Base-by-base conservation (phyloP, 2,113 vertebrate genomes). In the Ahaetulla prasina region DNA sequence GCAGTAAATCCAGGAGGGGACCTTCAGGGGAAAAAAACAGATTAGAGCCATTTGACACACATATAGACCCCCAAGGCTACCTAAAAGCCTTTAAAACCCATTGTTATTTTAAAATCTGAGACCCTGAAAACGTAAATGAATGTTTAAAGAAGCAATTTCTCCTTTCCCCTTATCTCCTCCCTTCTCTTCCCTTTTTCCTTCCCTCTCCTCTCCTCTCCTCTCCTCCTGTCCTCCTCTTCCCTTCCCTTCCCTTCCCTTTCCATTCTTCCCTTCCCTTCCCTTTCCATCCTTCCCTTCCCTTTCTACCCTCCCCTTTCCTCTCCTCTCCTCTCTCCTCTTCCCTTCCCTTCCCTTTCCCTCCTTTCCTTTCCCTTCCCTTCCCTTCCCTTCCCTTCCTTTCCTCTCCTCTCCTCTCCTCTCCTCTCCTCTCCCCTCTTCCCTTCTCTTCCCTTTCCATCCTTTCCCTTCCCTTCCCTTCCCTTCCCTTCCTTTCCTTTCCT, bases 331-430 rank as follows among this genome's bases (percentile, higher is more conserved):
- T 49, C 49, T 60, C 12, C 27, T 20, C 2, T 27, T 63, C 9
- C 57, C 57, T 11, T 8, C 22, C 22, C 23, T 2, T 10, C 25
- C 54, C 23, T 7, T 22, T 1, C 53, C 7, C 0, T 20, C 53
- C 18, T 54, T 0, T 16, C 1, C 18, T 53, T 0, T 1, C 18
- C 18, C 1, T 4, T 18, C 53, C 5, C 2, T 8, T 2, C 14
- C 55, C 25, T 23, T 8, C 22, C 23, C 23, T 9, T 25, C 8
- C 57, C 25, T 1, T 60, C 4, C 10, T 8, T 60, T 35, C 3
- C 2, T 8, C 54, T 8, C 8, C 2, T 55, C 2, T 8, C 39
- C 3, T 45, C 1, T 8, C 74, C 7, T 25, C 8, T 25, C 22
- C 2, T 23, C 22, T 2, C 6, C 6, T 23, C 20, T 6, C 1